Base-by-base conservation (phyloP, 2,113 vertebrate genomes). In the Cromileptes altivelis region DNA sequence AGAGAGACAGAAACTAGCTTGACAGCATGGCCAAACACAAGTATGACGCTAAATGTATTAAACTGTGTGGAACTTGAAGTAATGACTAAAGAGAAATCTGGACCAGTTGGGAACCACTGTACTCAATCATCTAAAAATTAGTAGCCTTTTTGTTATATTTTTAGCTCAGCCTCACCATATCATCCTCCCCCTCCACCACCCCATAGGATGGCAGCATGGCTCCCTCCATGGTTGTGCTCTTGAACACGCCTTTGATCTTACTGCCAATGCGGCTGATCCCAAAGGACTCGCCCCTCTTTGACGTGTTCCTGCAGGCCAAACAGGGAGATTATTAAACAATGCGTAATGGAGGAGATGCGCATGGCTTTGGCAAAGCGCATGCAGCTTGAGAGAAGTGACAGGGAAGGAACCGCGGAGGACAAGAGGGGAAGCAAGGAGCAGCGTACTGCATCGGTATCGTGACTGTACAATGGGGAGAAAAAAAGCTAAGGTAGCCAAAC, bases 181-280 rank as follows among this genome's bases (percentile, higher is more conserved):
- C 97, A 58, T 99, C 98, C 85, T 98, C 97, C 89, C 97, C 97
- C 92, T 98, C 98, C 10, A 96, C 91, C 89, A 97, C 84, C 47
- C 96, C 97, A 78, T 97, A 96, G 80, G 95, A 97, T 18, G 98
- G 98, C 87, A 99, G 91, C 96, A 99, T 97, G 70, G 98, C 97
- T 62, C 98, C 98, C 88, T 99, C 98, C 98, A 99, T 97, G 4
- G 98, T 97, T 33, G 97, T 98, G 86, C 98, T 99, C 93, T 98
- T 99, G 92, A 99, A 99, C 9, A 99, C 98, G 27, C 98, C 97
- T 95, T 99, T 99, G 85, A 99, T 97, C 94, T 98, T 99, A 88
- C 96, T 99, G 85, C 98, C 97, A 85, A 99, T 98, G 94, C 95
- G 97, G 92, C 98, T 97, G 92, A 99, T 99, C 81, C 97, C 98